Base-by-base conservation (phyloP, 2,113 vertebrate genomes). In the Poecile atricapillus region DNA sequence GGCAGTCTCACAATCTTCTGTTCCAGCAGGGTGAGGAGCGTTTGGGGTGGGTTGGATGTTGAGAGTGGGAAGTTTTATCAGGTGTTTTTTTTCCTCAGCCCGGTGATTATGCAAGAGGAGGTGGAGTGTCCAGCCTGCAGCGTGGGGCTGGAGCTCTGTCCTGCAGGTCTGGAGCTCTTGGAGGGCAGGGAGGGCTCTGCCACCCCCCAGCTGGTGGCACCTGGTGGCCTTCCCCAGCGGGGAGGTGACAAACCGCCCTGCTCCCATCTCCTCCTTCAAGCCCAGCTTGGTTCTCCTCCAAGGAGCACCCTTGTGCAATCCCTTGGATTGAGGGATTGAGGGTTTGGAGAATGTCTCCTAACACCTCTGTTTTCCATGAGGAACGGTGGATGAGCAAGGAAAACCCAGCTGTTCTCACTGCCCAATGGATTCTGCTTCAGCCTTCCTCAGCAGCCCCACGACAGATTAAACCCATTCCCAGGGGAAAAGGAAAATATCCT, bases 221-320 rank as follows among this genome's bases (percentile, higher is more conserved):
- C 0, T 5, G 30, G 13, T 41, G 74, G 16, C 58, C 39, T 43
- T 39, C 25, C 53, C 2, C 5, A 46, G 31, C 53, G 25, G 5
- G 31, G n/a, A 82, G 60, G 60, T 37, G 78, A 50, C 60, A 47
- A 74, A 28, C 17, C 56, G 11, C 31, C 27, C 68, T 35, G 30
- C 49, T 93, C 50, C 44, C 1, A 0, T 3, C 68, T 64, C 73
- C 60, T 58, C 1, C 0, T 11, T 10, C 0, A 2, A 13, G 23
- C 27, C 21, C 55, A 12, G 10, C 49, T 53, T 16, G 55, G 37
- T 33, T 21, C 30, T 84, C 14, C 62, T 56, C 35, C 52, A 39
- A n/a, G 17, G 31, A 1, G 11, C 18, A 23, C 23, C 2, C 37
- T 39, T 39, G 37, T 39, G 39, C 39, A 12, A 39, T 39, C 39